Base-by-base conservation (phyloP, 1,140 invertebrate genomes). In the Drosophila lowei region DNA sequence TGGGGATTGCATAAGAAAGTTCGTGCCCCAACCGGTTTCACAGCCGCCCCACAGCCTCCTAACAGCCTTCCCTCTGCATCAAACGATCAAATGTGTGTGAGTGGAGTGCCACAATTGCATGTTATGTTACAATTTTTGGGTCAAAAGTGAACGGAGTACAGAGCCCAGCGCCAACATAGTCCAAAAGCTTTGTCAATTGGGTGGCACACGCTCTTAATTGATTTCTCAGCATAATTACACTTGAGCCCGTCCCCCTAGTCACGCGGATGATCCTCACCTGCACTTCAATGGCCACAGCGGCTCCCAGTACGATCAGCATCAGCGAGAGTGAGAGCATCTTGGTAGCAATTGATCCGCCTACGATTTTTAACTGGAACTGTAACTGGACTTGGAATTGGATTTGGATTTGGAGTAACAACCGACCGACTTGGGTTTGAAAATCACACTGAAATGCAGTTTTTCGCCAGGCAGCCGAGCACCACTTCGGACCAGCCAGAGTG, bases 61-160 rank as follows among this genome's bases (percentile, higher is more conserved):
- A 52, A 58, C 46, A 11, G 23, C 44, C 78, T 46, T 42, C 30
- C 50, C 57, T 44, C 58, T 46, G 58, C 58, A 54, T 3, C 30
- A 30, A 8, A 3, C 30, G 30, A 57, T 9, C 30, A 30, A 8
- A 9, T 8, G 30, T 64, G 28, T 18, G 42, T 57, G 34, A 64
- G 23, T 25, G 23, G 23, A 25, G 41, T 66, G 76, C 50, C 46
- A 58, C 61, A 83, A 83, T 83, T 83, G 79, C 79, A 63, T 44
- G 60, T 48, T 64, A 79, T 85, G 79, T 63, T 86, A 86, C 81
- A 81, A 76, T 86, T 90, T 90, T 90, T 90, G 85, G 89, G 89
- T 90, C 89, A 90, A 90, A 90, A 90, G 89, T 90, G 89, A 90
- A 89, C 81, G 88, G 79, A 50, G 68, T 46, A 4, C 21, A 38